Percentiles rank a stretch among this genome's conserved stretches.
These are phyloP conservation scores for Glossosoma conforme DNA, from an alignment of 1,140 invertebrate genomes.

Conservation along the genomic window DNA sequence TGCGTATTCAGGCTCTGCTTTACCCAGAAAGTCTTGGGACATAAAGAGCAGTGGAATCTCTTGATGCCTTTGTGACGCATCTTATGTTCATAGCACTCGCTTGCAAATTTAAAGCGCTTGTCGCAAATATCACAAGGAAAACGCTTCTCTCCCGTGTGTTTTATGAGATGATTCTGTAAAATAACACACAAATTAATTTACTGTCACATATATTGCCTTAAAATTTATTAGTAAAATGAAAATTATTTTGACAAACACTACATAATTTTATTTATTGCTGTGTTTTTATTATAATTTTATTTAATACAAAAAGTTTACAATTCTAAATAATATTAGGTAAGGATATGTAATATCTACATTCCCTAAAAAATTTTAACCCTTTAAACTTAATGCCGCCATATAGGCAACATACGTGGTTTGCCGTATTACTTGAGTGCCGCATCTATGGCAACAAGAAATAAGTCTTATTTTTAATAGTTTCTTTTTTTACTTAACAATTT, in stretches of 20 bases:
- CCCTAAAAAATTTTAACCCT: no score
- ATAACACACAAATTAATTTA: constrained; percentile 34
- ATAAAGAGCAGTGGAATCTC: not conserved
- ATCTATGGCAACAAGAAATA: no score
- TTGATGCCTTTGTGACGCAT: not conserved
- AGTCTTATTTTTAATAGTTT: no score
- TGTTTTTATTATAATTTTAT: not conserved
- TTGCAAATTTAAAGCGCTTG: constrained; percentile 41
- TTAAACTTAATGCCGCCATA: no score
- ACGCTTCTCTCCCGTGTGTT: not conserved
- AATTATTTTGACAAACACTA: not conserved
- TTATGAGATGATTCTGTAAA: constrained; percentile 33
- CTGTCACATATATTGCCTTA: not conserved
- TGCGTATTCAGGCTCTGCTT: not conserved
- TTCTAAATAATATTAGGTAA: no score
- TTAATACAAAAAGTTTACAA: constrained; percentile 26
- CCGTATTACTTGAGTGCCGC: no score
- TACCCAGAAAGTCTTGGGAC: not conserved
- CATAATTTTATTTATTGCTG: not conserved
- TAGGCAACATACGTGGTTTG: no score
- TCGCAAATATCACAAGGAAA: constrained; percentile 37
- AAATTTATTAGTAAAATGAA: not conserved
- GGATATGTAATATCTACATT: no score
- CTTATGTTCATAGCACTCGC: constrained; percentile 37
- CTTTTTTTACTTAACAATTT: no score